Evolutionary conservation across 53 echinoderm and acorn worm species (phyloP).

Genomic region (Patiria pectinifera): DNA sequence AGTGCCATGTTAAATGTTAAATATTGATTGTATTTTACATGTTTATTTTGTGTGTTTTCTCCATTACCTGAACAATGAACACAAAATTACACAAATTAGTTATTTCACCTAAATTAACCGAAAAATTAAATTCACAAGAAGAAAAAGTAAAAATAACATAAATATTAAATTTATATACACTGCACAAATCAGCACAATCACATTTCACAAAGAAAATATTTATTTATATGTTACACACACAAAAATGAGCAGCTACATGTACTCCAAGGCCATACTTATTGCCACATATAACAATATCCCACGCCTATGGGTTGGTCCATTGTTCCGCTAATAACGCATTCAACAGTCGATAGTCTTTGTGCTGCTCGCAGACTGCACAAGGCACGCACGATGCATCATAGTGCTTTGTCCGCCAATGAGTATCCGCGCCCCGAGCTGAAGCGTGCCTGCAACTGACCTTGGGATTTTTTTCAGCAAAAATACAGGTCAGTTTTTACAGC

Average conservation of each 20-base stretch:
- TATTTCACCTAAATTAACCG: too few species aligned
- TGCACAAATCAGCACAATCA: neutral
- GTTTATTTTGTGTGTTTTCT: too few species aligned
- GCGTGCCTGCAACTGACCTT: constrained; percentile 26
- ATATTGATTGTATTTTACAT: too few species aligned
- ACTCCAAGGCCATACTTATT: neutral
- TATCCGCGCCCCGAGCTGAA: neutral
- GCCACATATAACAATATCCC: neutral
- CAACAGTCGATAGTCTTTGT: neutral
- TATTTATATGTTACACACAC: neutral
- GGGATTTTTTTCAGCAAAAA: neutral
- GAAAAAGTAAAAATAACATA: neutral
- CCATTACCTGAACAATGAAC: too few species aligned
- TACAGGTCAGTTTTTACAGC: neutral
- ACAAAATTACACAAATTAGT: too few species aligned
- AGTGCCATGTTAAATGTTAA: too few species aligned
- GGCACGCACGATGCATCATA: neutral
- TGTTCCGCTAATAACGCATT: neutral
- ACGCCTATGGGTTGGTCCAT: neutral
- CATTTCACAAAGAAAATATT: neutral
- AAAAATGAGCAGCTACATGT: neutral
- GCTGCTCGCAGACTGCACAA: neutral
- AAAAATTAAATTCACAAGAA: too few species aligned
- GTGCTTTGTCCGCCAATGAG: constrained; percentile 10
- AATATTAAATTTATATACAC: neutral